Base-by-base conservation (phyloP, 2,888 invertebrate genomes). In the Clepsis dumicolana region DNA sequence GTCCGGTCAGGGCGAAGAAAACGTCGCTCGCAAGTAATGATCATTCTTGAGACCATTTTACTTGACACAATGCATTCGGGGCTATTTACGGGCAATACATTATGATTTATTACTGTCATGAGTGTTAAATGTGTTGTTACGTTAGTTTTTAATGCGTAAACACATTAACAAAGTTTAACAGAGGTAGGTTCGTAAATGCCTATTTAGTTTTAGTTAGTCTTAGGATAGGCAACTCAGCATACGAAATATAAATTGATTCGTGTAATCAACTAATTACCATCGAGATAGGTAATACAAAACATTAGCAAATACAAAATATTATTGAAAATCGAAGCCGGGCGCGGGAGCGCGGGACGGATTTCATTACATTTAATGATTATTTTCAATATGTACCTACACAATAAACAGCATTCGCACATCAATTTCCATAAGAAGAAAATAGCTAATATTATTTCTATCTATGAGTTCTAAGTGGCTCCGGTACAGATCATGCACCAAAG, bases 11-110 rank as follows among this genome's bases (percentile, higher is more conserved):
- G 32, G 54, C 44, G 44, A 48, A 66, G 53, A 32, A 62, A 61
- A 53, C 44, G 25, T 48, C 24, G 27, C 24, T 54, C 25, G 29
- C 32, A 48, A 25, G 50, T 59, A 65, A 59, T 56, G 44, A 56
- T 59, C 64, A 41, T 60, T 65, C 52, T 52, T 65, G 27, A 59
- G 27, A 65, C 27, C n/a, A 24, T 59, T 65, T 60, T 52, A 21
- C 52, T 48, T 29, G 38, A 27, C 21, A 41, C 38, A 50, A 48
- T 61, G 24, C 32, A 12, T 7, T 66, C 16, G 25, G 27, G 62
- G 18, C 38, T 60, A 48, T 61, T 48, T 54, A 61, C 35, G 61
- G 44, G 24, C 35, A 52, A 32, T 18, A 54, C 25, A 66, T 66
- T 61, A 62, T 25, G 35, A 32, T 14, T 54, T 24, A 61, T 56